A percentile compares a stretch with the other conserved stretches of the same genome.
These are phyloP conservation scores for Furcula furcula DNA, from an alignment of 2,888 invertebrate species.

Conservation along the genomic window DNA sequence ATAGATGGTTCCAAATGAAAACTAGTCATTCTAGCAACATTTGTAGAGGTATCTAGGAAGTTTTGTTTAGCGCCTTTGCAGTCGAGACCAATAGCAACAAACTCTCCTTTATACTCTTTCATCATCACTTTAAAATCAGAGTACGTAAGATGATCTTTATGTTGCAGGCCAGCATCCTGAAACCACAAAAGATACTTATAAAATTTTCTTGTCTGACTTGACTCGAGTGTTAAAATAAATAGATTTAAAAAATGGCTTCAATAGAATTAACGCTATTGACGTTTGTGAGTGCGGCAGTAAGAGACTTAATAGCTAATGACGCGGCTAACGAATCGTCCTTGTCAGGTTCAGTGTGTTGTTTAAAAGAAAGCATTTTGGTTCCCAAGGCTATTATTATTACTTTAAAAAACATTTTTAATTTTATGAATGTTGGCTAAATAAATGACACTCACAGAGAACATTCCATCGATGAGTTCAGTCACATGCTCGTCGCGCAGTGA, in stretches of 20 bases:
- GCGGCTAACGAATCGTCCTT: too few relatives aligned
- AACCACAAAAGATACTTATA: conserved; percentile 3
- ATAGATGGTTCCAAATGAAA: conserved; percentile 93
- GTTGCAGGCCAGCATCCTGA: conserved; percentile 93
- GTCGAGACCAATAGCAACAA: conserved; percentile 96
- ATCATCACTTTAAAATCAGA: conserved; percentile 97
- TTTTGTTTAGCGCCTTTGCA: conserved; percentile 98
- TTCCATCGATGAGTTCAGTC: conserved; percentile 95
- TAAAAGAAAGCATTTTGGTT: too few relatives aligned
- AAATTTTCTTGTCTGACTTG: background rate
- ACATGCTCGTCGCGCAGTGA: conserved; percentile 95
- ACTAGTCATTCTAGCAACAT: conserved; percentile 97
- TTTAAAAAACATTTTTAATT: too few relatives aligned
- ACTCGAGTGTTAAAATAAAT: too few relatives aligned
- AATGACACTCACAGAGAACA: conserved; percentile 87
- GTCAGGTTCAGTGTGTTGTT: too few relatives aligned
- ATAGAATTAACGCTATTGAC: too few relatives aligned
- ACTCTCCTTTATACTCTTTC: conserved; percentile 97
- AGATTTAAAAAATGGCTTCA: too few relatives aligned
- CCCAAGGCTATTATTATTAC: too few relatives aligned
- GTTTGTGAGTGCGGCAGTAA: too few relatives aligned
- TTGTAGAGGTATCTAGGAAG: conserved; percentile 96
- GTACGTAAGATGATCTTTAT: conserved; percentile 94
- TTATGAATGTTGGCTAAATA: too few relatives aligned
- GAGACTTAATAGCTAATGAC: too few relatives aligned